These are phyloP conservation scores for Clistopyga incitator DNA, from an alignment of 2,888 invertebrate genomes.

Conservation along the genomic window DNA sequence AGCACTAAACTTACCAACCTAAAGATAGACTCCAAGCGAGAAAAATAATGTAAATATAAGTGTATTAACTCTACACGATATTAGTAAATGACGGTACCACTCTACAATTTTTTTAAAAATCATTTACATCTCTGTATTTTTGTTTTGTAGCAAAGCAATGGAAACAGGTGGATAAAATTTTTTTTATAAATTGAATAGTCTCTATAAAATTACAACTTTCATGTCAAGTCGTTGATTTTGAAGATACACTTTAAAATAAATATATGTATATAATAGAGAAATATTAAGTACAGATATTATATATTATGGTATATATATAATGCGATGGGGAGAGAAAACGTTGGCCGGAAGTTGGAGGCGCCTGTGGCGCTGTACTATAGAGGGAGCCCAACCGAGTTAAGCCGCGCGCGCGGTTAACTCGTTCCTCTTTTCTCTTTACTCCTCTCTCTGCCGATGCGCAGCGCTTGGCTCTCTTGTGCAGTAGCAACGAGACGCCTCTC, in stretches of 20 bases:
- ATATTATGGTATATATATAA: neutral
- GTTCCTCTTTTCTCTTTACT: constrained; percentile 29
- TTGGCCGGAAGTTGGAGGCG: constrained; percentile 14
- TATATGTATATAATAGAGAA: too few species aligned
- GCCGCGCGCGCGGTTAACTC: constrained; percentile 58
- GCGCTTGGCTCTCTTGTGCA: neutral
- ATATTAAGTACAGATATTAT: neutral
- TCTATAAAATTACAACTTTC: too few species aligned
- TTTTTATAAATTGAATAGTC: too few species aligned
- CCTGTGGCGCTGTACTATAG: neutral
- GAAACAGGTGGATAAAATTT: too few species aligned
- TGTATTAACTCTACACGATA: too few species aligned
- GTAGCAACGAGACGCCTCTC: constrained; percentile 25
- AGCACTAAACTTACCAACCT: constrained; percentile 19
- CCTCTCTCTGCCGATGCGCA: constrained; percentile 14
- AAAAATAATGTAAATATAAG: constrained; percentile 20
- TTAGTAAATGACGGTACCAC: too few species aligned
- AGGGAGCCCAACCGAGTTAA: constrained; percentile 45
- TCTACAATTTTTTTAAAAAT: too few species aligned
- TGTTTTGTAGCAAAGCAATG: too few species aligned
- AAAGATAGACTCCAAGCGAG: constrained; percentile 16
- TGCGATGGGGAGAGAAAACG: constrained; percentile 30
- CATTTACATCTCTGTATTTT: too few species aligned
- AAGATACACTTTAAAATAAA: too few species aligned
- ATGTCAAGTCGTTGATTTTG: too few species aligned